Evolutionary conservation across 2,113 vertebrate genomes (phyloP).

Genomic region (Sapayoa aenigma): DNA sequence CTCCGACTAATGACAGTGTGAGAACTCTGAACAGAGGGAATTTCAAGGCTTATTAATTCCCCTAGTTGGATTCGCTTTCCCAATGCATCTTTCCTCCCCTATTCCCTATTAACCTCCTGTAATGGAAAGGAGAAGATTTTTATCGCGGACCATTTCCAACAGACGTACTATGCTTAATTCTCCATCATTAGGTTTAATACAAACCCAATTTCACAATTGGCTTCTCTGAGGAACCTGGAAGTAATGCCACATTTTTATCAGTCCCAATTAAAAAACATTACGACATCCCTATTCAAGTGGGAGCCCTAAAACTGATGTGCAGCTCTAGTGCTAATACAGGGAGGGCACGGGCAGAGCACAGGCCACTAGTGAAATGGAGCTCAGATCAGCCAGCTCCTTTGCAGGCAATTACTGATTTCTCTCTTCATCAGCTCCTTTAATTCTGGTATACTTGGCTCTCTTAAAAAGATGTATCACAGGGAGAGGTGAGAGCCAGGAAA

Average conservation of each 20-base stretch:
- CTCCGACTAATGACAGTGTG: constrained; percentile 64
- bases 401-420: constrained; percentile 41
- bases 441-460: neutral
- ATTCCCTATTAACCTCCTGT: constrained; percentile 76
- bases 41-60: constrained; percentile 82
- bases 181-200: constrained; percentile 78
- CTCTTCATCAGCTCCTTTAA: constrained; percentile 30
- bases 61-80: constrained; percentile 67
- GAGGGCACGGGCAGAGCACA: constrained; percentile 47
- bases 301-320: constrained; percentile 70
- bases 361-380: constrained; percentile 42
- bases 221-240: constrained; percentile 74
- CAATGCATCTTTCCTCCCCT: constrained; percentile 66
- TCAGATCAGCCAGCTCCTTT: constrained; percentile 51
- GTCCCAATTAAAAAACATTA: constrained; percentile 75
- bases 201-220: constrained; percentile 80
- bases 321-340: constrained; percentile 36
- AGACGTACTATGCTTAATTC: constrained; percentile 76
- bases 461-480: neutral
- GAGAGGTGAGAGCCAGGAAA: neutral
- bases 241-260: constrained; percentile 75
- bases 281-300: constrained; percentile 52
- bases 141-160: constrained; percentile 70
- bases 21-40: constrained; percentile 72
- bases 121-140: constrained; percentile 72